phyloP scores from a whole-genome alignment of 2,113 vertebrate species.

The Zosterops japonicus region DNA sequence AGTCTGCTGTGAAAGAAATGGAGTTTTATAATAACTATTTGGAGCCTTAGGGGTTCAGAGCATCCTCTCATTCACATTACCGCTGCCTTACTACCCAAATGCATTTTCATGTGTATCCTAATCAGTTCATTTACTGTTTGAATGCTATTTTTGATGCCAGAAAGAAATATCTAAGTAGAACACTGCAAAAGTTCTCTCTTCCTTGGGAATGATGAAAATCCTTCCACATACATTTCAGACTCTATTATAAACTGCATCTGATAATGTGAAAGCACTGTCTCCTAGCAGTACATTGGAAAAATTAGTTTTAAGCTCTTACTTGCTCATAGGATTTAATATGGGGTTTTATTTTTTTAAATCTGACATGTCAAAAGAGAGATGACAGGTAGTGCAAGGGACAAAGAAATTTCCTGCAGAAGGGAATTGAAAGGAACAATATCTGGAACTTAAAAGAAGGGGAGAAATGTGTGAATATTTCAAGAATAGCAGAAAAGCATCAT shows the following conservation, averaged over 20 bases:
- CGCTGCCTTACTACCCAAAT: not conserved
- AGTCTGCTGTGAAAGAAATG: slow-evolving; percentile 36
- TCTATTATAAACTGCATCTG: not conserved
- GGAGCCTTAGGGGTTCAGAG: slow-evolving; percentile 9
- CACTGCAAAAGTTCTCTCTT: not conserved
- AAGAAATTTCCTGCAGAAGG: not conserved
- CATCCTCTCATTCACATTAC: not conserved
- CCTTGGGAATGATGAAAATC: slow-evolving; percentile 10
- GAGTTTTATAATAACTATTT: slow-evolving; percentile 8
- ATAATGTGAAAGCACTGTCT: not conserved
- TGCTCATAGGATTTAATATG: not conserved
- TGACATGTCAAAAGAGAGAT: not conserved
- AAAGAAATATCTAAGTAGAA: not conserved
- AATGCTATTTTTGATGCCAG: not conserved
- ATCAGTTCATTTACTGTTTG: slow-evolving; percentile 33
- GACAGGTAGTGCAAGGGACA: not conserved
- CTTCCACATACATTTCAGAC: not conserved
- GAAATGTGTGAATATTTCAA: not conserved
- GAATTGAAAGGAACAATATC: not conserved
- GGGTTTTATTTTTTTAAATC: not conserved
- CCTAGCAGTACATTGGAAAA: not conserved
- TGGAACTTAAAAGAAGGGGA: not conserved
- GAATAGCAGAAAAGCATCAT: not conserved
- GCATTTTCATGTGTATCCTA: not conserved
- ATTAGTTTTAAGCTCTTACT: not conserved